Evolutionary conservation across 2,888 invertebrate species (phyloP).

Genomic region (Ashinkailepas kermadecensis): DNA sequence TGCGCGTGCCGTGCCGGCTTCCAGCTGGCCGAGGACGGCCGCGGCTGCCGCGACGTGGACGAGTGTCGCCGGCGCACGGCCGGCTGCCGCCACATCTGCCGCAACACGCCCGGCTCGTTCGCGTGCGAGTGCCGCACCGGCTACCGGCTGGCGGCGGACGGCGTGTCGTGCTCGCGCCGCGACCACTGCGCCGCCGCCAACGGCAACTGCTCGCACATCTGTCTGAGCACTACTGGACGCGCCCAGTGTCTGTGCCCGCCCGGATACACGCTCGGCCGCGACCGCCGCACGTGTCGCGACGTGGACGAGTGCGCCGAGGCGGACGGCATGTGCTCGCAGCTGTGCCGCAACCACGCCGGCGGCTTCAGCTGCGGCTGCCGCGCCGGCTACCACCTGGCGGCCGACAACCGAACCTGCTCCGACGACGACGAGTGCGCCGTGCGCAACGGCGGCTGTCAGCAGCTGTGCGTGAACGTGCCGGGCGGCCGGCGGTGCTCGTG

Average conservation of each 20-base stretch:
- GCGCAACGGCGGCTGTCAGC: slow-evolving; percentile 41
- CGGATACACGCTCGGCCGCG: slow-evolving; percentile 29
- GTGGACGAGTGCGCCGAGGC: slow-evolving; percentile 32
- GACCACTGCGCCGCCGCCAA: slow-evolving; percentile 46
- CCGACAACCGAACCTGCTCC: slow-evolving; percentile 30
- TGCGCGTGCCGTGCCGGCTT: slow-evolving; percentile 31
- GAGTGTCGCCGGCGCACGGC: slow-evolving; percentile 28
- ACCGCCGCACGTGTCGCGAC: slow-evolving; percentile 28
- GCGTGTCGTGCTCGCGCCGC: slow-evolving; percentile 50
- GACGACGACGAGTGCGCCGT: slow-evolving; percentile 37
- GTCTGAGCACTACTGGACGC: slow-evolving; percentile 2
- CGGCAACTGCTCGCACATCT: slow-evolving; percentile 45
- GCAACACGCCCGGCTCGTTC: slow-evolving; percentile 30
- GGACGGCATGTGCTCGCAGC: slow-evolving; percentile 28
- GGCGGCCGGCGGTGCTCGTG: slow-evolving; percentile 37
- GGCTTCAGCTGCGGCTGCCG: slow-evolving; percentile 31
- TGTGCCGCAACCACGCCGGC: slow-evolving; percentile 41
- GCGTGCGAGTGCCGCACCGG: slow-evolving; percentile 28
- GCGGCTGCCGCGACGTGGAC: slow-evolving; percentile 40
- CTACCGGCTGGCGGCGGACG: slow-evolving; percentile 36
- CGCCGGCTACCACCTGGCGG: slow-evolving; percentile 29
- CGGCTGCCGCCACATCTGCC: slow-evolving; percentile 29
- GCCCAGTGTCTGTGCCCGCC: slow-evolving; percentile 28
- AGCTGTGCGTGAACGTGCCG: slow-evolving; percentile 42
- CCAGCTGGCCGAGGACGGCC: slow-evolving; percentile 26